phyloP scores from a whole-genome alignment of 2,888 invertebrate species.

The Pristionchus exspectatus region DNA sequence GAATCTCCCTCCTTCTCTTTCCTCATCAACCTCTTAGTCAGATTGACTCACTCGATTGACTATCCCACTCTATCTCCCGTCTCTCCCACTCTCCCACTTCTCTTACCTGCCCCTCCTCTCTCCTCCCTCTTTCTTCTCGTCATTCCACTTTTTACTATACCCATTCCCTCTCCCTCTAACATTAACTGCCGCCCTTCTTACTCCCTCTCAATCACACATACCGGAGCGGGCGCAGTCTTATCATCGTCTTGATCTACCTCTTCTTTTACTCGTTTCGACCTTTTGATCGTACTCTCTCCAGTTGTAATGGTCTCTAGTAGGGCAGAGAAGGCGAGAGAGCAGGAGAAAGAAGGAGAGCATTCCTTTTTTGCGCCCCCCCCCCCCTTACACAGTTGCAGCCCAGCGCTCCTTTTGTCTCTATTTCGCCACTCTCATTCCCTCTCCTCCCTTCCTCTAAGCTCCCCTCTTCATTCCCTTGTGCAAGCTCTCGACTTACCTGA shows the following conservation, averaged over 20 bases:
- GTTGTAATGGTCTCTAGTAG: background rate
- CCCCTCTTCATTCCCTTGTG: background rate
- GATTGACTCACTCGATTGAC: slow-evolving; percentile 40
- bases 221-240: background rate
- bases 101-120: background rate
- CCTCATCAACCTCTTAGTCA: slow-evolving; percentile 43
- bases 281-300: background rate
- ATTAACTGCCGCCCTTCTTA: background rate
- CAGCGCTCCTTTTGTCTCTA: background rate
- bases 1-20: background rate
- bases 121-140: background rate
- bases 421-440: background rate
- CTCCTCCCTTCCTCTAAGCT: background rate
- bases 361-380: background rate
- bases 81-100: background rate
- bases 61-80: background rate
- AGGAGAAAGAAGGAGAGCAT: background rate
- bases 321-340: background rate
- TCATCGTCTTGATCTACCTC: background rate
- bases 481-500: slow-evolving; percentile 37
- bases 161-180: background rate
- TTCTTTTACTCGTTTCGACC: background rate
- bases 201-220: background rate
- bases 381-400: background rate
- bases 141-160: slow-evolving; percentile 39